A percentile compares a stretch with the other conserved stretches of the same genome.
Conservation (phyloP, 2,113 vertebrate genomes). For the Periophthalmodon schlosseri region DNA sequence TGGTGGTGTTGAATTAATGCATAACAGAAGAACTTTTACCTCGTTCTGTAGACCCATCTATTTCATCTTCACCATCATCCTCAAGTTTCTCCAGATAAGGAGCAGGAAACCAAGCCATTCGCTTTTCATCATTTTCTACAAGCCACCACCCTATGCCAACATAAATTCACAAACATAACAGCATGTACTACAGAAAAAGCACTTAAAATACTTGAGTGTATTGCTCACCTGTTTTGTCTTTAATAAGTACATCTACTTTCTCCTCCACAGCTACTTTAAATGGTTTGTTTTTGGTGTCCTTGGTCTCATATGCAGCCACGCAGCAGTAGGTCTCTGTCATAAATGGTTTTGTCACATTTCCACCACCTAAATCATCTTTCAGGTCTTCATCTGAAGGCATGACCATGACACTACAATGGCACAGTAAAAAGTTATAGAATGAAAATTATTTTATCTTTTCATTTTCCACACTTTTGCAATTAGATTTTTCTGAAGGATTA, state of each 20-base stretch:
- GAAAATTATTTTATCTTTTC: too few relatives aligned
- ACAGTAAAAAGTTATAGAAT: background rate
- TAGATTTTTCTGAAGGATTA: background rate
- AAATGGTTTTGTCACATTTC: conserved; percentile 75
- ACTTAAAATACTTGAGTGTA: too few relatives aligned
- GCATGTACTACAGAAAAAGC: too few relatives aligned
- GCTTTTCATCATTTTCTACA: conserved; percentile 84
- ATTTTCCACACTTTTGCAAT: too few relatives aligned
- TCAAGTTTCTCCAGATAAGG: conserved; percentile 82
- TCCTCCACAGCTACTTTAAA: conserved; percentile 80
- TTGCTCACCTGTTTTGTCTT: conserved; percentile 84
- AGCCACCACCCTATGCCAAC: conserved; percentile 90
- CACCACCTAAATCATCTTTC: background rate
- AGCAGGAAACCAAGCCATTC: conserved; percentile 91
- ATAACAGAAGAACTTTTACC: conserved; percentile 41
- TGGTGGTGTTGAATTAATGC: background rate
- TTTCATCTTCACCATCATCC: conserved; percentile 31
- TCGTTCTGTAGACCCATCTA: conserved; percentile 29
- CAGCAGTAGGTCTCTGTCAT: conserved; percentile 81
- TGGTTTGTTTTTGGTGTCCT: conserved; percentile 81
- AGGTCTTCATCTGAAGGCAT: conserved; percentile 73
- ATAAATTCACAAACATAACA: background rate
- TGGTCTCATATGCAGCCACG: conserved; percentile 83
- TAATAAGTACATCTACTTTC: conserved; percentile 84
- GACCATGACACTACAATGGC: conserved; percentile 80